Evolutionary conservation across 2,113 vertebrate species (phyloP).

Genomic region (Misgurnus anguillicaudatus): DNA sequence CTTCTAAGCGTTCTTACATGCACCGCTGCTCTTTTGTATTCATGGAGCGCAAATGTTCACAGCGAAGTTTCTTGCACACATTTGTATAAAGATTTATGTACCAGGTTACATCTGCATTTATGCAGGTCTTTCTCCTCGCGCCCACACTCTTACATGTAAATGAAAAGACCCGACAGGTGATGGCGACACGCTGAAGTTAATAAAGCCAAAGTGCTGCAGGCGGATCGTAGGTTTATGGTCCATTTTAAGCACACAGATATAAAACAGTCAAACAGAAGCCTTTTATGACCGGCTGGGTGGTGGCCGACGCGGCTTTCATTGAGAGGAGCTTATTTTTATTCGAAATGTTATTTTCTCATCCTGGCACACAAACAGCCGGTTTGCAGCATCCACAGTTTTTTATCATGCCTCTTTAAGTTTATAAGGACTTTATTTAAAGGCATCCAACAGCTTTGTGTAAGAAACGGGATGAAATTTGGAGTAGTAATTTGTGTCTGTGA

Average conservation of each 20-base stretch:
- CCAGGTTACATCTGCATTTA: background rate
- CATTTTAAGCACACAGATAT: constrained; percentile 48
- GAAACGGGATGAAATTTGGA: constrained; percentile 6
- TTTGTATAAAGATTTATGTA: background rate
- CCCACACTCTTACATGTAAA: background rate
- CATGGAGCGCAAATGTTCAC: too few species aligned
- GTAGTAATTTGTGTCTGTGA: background rate
- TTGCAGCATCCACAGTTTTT: background rate
- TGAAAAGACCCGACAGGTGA: constrained; percentile 39
- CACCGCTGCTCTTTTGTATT: constrained; percentile 10
- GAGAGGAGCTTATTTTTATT: constrained; percentile 22
- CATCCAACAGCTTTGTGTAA: background rate
- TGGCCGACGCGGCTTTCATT: constrained; percentile 39
- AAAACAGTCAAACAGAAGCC: constrained; percentile 51
- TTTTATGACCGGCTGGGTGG: constrained; percentile 42
- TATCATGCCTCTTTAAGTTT: too few species aligned
- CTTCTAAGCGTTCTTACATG: constrained; percentile 15
- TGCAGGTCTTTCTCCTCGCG: background rate
- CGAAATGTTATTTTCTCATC: constrained; percentile 35
- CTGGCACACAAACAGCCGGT: background rate
- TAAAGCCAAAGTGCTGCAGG: constrained; percentile 41
- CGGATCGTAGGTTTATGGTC: constrained; percentile 41
- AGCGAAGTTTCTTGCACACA: background rate
- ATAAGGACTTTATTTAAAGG: too few species aligned
- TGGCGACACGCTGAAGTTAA: constrained; percentile 38